Evolutionary conservation across 2,888 invertebrate species (phyloP).

Genomic region (Reticulitermes lucifugus): DNA sequence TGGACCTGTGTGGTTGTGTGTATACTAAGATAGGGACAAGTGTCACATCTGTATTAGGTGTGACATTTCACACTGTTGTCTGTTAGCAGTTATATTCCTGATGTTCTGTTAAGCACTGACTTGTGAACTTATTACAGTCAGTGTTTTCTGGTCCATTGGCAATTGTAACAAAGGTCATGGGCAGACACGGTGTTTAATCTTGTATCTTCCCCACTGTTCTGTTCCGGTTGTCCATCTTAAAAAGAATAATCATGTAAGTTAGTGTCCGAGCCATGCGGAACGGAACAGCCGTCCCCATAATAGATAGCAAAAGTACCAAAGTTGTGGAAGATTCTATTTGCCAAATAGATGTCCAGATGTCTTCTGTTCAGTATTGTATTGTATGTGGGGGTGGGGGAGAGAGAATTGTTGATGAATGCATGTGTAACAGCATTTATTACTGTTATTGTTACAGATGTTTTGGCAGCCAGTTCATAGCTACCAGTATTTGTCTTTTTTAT

Average conservation of each 20-base stretch:
- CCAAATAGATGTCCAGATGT: conserved; percentile 35
- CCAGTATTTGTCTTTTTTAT: conserved; percentile 39
- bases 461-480: conserved; percentile 39
- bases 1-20: conserved; percentile 30
- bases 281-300: conserved; percentile 64
- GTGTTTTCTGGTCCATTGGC: conserved; percentile 26
- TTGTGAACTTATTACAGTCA: not conserved
- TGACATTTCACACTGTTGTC: conserved; percentile 5
- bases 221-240: conserved; percentile 55
- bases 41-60: not conserved
- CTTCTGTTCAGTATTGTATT: conserved; percentile 34
- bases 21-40: not conserved
- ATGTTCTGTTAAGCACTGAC: not conserved
- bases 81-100: not conserved
- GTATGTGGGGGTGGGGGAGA: not conserved
- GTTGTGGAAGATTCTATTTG: conserved; percentile 28
- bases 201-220: conserved; percentile 52
- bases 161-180: not conserved
- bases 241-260: conserved; percentile 47
- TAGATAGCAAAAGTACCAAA: conserved; percentile 41
- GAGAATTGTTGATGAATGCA: conserved; percentile 34
- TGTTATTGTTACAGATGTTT: conserved; percentile 49
- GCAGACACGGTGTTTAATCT: conserved; percentile 23
- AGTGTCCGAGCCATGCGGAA: conserved; percentile 65
- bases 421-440: conserved; percentile 49